A percentile compares a stretch with the other conserved stretches of the same genome.
Evolutionary conservation across 2,888 invertebrate genomes (phyloP).

Genomic region (Acanthosepion lycidas): DNA sequence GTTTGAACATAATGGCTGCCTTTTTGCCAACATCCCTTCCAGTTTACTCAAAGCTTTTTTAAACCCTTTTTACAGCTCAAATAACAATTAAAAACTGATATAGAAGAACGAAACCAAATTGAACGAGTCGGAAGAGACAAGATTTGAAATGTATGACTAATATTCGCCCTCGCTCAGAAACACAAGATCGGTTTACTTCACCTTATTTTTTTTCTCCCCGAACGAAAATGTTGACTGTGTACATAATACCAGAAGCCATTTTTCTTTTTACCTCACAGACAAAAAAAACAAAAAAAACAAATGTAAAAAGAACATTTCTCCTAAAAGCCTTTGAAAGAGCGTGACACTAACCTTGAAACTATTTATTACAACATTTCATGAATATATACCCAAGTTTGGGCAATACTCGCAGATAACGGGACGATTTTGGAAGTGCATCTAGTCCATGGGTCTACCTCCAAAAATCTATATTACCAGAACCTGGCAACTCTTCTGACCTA

Average conservation of each 20-base stretch:
- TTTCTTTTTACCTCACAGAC: neutral
- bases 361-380: no score
- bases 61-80: neutral
- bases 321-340: no score
- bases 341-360: no score
- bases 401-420: neutral
- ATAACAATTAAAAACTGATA: neutral
- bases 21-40: no score
- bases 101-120: neutral
- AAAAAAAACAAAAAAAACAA: no score
- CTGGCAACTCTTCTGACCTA: no score
- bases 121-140: neutral
- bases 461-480: no score
- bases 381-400: neutral
- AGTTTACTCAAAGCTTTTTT: neutral
- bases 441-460: no score
- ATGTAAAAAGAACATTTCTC: no score
- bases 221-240: neutral
- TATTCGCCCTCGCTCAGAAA: neutral
- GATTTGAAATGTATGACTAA: neutral
- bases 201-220: neutral
- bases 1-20: no score
- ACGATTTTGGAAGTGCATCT: neutral
- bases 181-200: neutral
- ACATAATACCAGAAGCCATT: neutral